phyloP scores from a whole-genome alignment of 64 coral and sea anemone genomes.

The Porites lutea region DNA sequence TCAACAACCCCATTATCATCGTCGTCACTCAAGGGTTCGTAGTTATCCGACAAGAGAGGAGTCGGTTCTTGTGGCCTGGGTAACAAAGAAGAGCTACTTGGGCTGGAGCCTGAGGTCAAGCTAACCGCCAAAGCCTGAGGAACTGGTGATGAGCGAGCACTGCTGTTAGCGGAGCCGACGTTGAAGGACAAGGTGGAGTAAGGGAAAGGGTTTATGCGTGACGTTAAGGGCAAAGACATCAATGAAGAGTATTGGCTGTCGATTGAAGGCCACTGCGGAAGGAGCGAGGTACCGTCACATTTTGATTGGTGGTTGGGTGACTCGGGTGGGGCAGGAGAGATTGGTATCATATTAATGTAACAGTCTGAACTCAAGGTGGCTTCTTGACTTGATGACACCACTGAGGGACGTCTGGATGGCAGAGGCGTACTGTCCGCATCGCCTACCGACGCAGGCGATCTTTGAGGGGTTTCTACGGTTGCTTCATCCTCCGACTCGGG shows the following conservation, averaged over 20 bases:
- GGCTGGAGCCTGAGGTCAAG: slow-evolving; percentile 58
- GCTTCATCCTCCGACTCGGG: slow-evolving; percentile 34
- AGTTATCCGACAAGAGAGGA: slow-evolving; percentile 87
- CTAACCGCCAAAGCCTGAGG: slow-evolving; percentile 44
- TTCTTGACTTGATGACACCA: slow-evolving; percentile 22
- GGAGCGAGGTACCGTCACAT: slow-evolving; percentile 75
- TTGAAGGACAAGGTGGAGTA: slow-evolving; percentile 86
- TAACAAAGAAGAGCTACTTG: slow-evolving; percentile 70
- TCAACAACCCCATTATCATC: slow-evolving; percentile 47
- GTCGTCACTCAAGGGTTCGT: slow-evolving; percentile 92
- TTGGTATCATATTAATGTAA: slow-evolving; percentile 59
- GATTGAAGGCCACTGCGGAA: slow-evolving; percentile 60
- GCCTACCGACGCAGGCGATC: background rate
- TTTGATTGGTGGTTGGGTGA: slow-evolving; percentile 73
- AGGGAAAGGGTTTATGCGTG: slow-evolving; percentile 66
- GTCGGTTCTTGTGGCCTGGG: slow-evolving; percentile 79
- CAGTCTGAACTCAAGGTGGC: background rate
- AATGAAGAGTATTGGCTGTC: slow-evolving; percentile 6
- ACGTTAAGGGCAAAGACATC: slow-evolving; percentile 12
- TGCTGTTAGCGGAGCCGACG: slow-evolving; percentile 83
- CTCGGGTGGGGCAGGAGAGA: slow-evolving; percentile 89
- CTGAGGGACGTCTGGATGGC: background rate
- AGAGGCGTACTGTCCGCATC: background rate
- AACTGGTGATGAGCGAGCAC: slow-evolving; percentile 91
- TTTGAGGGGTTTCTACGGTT: background rate